Conservation (phyloP, 2,888 invertebrate genomes). For the Mimumesa dahlbomi region DNA sequence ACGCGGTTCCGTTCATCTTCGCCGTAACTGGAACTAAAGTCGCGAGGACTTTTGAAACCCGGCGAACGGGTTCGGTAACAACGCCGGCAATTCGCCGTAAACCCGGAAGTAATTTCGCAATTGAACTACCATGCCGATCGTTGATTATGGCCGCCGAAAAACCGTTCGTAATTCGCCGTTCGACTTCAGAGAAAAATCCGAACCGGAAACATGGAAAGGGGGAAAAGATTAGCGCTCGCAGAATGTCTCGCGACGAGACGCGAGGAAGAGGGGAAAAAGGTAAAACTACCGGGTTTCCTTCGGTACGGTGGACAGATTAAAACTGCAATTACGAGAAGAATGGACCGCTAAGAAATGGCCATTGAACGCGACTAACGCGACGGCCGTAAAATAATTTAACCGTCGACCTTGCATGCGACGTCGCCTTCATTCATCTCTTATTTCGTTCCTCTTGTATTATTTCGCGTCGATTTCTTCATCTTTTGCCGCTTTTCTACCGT, state of each 20-base stretch:
- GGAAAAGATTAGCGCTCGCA: constrained; percentile 42
- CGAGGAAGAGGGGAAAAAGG: constrained; percentile 31
- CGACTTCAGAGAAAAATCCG: constrained; percentile 11
- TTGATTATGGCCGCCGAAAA: constrained; percentile 42
- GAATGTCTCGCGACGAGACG: constrained; percentile 39
- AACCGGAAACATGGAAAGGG: constrained; percentile 18
- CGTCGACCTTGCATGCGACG: constrained; percentile 49
- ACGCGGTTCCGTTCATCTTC: background rate
- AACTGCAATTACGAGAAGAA: constrained; percentile 75
- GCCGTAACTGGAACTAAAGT: background rate
- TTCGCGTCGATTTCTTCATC: constrained; percentile 2
- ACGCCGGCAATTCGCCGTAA: constrained; percentile 31
- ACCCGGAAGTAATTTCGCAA: constrained; percentile 51
- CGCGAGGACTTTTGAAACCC: constrained; percentile 25
- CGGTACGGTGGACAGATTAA: constrained; percentile 70
- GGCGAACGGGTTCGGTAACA: constrained; percentile 14
- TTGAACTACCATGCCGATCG: constrained; percentile 35
- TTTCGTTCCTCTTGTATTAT: background rate
- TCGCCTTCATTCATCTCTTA: constrained; percentile 11
- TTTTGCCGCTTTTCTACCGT: constrained; percentile 12
- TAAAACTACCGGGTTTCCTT: constrained; percentile 64
- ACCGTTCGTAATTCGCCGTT: background rate
- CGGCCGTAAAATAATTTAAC: constrained; percentile 68
- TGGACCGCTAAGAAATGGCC: constrained; percentile 65
- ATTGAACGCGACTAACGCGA: constrained; percentile 59